A percentile compares a stretch with the other conserved stretches of the same genome.
Evolutionary conservation across 2,888 invertebrate species (phyloP).

Genomic region (Hydropsyche betteni): DNA sequence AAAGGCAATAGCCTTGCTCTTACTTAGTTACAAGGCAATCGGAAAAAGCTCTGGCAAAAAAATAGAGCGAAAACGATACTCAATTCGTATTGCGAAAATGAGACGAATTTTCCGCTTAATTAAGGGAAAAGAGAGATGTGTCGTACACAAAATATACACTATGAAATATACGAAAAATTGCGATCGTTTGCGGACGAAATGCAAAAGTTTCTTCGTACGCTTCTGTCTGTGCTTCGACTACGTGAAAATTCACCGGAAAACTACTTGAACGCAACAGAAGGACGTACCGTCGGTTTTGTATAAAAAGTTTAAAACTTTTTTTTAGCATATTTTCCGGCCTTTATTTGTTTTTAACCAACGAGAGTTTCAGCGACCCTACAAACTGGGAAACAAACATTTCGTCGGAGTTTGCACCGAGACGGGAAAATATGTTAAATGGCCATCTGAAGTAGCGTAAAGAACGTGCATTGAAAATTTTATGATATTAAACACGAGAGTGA

Average conservation of each 20-base stretch:
- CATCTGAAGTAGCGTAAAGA: too few relatives aligned
- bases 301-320: slow-evolving; percentile 5
- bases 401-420: too few relatives aligned
- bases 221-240: not conserved
- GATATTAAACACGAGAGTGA: too few relatives aligned
- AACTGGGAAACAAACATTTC: too few relatives aligned
- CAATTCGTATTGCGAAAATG: not conserved
- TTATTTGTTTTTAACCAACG: not conserved
- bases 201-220: slow-evolving; percentile 3
- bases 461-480: too few relatives aligned
- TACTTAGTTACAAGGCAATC: not conserved
- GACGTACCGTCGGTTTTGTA: not conserved
- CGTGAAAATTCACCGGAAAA: slow-evolving; percentile 15
- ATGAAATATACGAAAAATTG: slow-evolving; percentile 17
- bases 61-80: too few relatives aligned
- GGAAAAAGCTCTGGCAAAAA: not conserved
- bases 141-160: not conserved
- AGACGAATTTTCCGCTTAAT: slow-evolving; percentile 27
- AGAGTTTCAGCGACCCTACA: not conserved
- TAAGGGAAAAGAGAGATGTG: not conserved
- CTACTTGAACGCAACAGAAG: slow-evolving; percentile 20
- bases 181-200: slow-evolving; percentile 4
- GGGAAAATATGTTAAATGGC: too few relatives aligned
- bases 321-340: not conserved
- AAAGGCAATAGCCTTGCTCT: not conserved